A percentile compares a stretch with the other conserved stretches of the same genome.
These are phyloP conservation scores for Mastomys coucha DNA, from an alignment of 2,113 vertebrate genomes.

Conservation along the genomic window DNA sequence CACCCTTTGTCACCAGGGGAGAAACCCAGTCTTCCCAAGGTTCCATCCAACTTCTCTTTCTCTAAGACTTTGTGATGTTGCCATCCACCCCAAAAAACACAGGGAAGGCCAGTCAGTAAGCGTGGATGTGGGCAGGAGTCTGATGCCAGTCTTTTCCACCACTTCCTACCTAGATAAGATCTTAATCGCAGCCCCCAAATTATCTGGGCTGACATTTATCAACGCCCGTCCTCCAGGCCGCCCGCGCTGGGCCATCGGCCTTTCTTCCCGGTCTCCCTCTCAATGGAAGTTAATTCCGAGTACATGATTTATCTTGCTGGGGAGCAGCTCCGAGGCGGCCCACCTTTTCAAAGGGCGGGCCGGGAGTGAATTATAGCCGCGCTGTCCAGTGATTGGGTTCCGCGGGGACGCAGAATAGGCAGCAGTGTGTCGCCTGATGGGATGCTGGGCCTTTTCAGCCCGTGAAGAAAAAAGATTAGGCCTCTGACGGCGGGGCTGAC, in stretches of 20 bases:
- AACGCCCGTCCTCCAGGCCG: slow-evolving; percentile 88
- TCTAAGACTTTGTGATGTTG: slow-evolving; percentile 74
- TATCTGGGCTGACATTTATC: slow-evolving; percentile 92
- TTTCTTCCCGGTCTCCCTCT: slow-evolving; percentile 89
- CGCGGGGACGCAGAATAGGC: slow-evolving; percentile 92
- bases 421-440: slow-evolving; percentile 90
- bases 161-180: slow-evolving; percentile 94
- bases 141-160: slow-evolving; percentile 90
- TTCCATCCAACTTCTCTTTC: slow-evolving; percentile 84
- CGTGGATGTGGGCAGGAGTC: slow-evolving; percentile 85
- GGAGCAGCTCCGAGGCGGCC: slow-evolving; percentile 89
- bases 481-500: slow-evolving; percentile 91
- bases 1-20: slow-evolving; percentile 52
- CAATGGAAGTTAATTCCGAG: slow-evolving; percentile 96
- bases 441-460: slow-evolving; percentile 91
- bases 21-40: slow-evolving; percentile 67
- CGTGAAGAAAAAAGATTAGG: slow-evolving; percentile 91
- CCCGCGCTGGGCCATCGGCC: slow-evolving; percentile 86
- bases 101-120: slow-evolving; percentile 76
- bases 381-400: slow-evolving; percentile 97
- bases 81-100: slow-evolving; percentile 62
- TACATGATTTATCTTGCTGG: slow-evolving; percentile 93
- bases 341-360: slow-evolving; percentile 93
- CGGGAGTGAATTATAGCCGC: slow-evolving; percentile 93
- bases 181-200: slow-evolving; percentile 94